phyloP scores from a whole-genome alignment of 2,888 invertebrate species.

The Perizoma flavofasciatum region DNA sequence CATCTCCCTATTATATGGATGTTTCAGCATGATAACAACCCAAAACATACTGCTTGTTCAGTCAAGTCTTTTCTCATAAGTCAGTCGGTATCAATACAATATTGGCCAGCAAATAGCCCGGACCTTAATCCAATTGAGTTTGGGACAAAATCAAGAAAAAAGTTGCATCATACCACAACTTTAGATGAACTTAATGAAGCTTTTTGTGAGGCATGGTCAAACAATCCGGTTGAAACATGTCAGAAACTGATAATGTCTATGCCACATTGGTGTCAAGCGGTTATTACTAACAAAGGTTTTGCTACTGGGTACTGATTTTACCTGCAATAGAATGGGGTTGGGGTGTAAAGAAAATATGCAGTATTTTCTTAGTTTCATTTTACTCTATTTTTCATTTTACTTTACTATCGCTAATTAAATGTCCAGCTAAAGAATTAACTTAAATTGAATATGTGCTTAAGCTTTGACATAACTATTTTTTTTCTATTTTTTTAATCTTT shows the following conservation, averaged over 20 bases:
- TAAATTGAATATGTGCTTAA: not conserved
- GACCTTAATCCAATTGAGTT: conserved; percentile 14
- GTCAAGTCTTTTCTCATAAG: too few species aligned
- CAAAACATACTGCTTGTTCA: too few species aligned
- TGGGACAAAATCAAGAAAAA: conserved; percentile 14
- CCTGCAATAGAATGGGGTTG: too few species aligned
- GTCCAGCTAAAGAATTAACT: too few species aligned
- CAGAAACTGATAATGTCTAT: conserved; percentile 21
- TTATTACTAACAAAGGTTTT: conserved; percentile 23
- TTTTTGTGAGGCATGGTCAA: too few species aligned
- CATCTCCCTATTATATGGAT: too few species aligned
- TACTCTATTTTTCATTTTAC: too few species aligned
- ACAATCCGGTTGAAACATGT: conserved; percentile 18
- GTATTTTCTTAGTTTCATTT: too few species aligned
- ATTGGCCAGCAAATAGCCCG: not conserved
- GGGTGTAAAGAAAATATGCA: too few species aligned
- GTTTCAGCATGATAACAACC: too few species aligned
- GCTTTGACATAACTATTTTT: not conserved
- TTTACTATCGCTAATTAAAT: too few species aligned
- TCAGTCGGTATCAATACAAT: too few species aligned
- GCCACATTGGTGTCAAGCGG: conserved; percentile 15
- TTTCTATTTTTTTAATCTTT: not conserved
- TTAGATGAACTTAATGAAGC: not conserved
- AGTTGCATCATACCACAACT: conserved; percentile 1
- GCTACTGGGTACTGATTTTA: conserved; percentile 18